Base-by-base conservation (phyloP, 2,797 vertebrate genomes). In the Nannoperca australis region DNA sequence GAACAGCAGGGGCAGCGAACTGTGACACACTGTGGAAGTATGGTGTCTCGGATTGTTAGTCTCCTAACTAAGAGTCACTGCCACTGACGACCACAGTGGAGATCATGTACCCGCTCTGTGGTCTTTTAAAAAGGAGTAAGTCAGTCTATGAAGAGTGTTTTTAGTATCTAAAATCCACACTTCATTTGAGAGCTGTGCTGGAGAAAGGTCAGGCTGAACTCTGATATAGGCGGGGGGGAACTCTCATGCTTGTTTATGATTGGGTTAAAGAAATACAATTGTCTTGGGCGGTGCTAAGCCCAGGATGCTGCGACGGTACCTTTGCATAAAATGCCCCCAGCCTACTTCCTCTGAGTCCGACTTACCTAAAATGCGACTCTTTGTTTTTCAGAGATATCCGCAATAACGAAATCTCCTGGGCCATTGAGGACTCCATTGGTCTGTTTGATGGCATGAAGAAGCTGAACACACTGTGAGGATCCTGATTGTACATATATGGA, bases 391-490 rank as follows among this genome's bases (percentile, higher is more conserved):
- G 98, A 87, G 97, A 99, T 87, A 94, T 99, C 84, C 90, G 96
- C 86, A 98, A 97, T 91, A 99, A 99, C 83, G 97, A 97, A 92
- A 97, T 99, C 91, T 98, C 97, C 17, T 99, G 97, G 96, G 98
- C 98, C 82, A 98, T 99, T 83, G 98, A 99, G 92, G 98, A 99
- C 93, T 95, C 96, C 63, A 95, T 95, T 70, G 96, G 98, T 89
- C 94, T 96, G 12, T 99, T 99, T 94, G 91, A 95, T 72, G 97
- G 97, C 82, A 97, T 99, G 89, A 92, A 95, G 90, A 97, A 95
- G 89, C 95, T 99, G 84, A 96, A 96, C 91, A 96, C 96, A 79
- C 91, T 99, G 98, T 99, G 94, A 90, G 98, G 90, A 90, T 79
- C 45, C 60, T 55, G 4, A 45, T 61, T 71, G 2, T 73, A n/a